Evolutionary conservation across 2,113 vertebrate genomes (phyloP).

Genomic region (Melospiza georgiana): DNA sequence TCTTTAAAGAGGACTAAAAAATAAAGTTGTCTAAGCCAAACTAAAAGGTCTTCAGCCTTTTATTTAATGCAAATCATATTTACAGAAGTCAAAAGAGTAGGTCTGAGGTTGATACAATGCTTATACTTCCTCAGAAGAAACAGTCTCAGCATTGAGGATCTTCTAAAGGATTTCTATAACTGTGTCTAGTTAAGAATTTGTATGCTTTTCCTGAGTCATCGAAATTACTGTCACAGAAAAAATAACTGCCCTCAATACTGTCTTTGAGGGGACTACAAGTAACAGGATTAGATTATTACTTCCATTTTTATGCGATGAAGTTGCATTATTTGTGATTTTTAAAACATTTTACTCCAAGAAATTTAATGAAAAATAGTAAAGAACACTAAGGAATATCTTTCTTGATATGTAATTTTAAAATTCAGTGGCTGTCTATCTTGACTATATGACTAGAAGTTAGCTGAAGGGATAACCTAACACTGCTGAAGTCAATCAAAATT

Average conservation of each 20-base stretch:
- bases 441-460: not conserved
- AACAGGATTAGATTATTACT: not conserved
- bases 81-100: not conserved
- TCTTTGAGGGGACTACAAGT: not conserved
- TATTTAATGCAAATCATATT: not conserved
- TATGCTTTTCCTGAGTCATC: not conserved
- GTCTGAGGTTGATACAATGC: not conserved
- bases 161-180: not conserved
- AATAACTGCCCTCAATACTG: not conserved
- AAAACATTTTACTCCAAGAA: not conserved
- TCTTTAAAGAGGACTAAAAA: not conserved
- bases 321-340: not conserved
- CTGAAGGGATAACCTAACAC: not conserved
- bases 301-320: not conserved
- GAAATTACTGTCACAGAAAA: not conserved
- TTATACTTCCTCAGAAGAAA: not conserved
- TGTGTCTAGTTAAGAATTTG: not conserved
- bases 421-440: not conserved
- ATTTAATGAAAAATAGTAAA: not conserved
- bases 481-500: not conserved
- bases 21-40: not conserved
- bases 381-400: not conserved
- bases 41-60: not conserved
- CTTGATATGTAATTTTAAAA: not conserved
- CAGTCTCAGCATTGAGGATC: not conserved